Percentiles rank a stretch among this genome's conserved stretches.
These are phyloP conservation scores for Asteroscopus sphinx DNA, from an alignment of 2,888 invertebrate species.

Conservation along the genomic window DNA sequence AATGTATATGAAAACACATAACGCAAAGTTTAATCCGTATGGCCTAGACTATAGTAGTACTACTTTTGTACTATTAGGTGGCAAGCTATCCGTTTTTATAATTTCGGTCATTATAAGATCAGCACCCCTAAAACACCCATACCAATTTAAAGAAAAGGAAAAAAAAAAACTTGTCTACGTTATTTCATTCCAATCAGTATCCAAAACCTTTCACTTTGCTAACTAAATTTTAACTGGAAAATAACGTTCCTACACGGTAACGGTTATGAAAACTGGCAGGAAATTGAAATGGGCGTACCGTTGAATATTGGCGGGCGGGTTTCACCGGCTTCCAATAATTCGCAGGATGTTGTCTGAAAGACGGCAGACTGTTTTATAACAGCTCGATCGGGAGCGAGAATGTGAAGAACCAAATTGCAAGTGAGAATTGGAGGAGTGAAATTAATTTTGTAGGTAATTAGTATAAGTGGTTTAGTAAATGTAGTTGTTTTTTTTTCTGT, in stretches of 20 bases:
- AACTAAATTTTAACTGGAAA: slow-evolving; percentile 58
- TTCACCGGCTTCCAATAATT: slow-evolving; percentile 75
- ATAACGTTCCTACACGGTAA: slow-evolving; percentile 62
- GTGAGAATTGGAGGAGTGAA: slow-evolving; percentile 4
- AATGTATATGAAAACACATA: too few relatives aligned
- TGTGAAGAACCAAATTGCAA: too few relatives aligned
- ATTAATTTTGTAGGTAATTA: too few relatives aligned
- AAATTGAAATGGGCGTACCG: slow-evolving; percentile 86
- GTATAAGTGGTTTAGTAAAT: too few relatives aligned
- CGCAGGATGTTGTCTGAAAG: slow-evolving; percentile 76
- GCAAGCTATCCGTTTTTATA: too few relatives aligned
- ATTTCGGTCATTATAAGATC: too few relatives aligned
- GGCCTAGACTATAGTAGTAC: too few relatives aligned
- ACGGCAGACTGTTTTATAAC: slow-evolving; percentile 52
- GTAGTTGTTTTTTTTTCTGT: too few relatives aligned
- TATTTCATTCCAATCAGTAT: slow-evolving; percentile 45
- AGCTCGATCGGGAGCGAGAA: slow-evolving; percentile 29
- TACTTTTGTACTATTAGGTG: too few relatives aligned
- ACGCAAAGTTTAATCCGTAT: too few relatives aligned
- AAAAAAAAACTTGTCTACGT: slow-evolving; percentile 1
- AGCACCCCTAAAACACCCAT: too few relatives aligned
- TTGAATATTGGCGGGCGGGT: slow-evolving; percentile 78
- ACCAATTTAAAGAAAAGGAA: too few relatives aligned
- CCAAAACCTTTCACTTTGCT: slow-evolving; percentile 50
- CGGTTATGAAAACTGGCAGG: slow-evolving; percentile 79